Evolutionary conservation across 2,113 vertebrate species (phyloP).

Genomic region (Colistium nudipinnis): DNA sequence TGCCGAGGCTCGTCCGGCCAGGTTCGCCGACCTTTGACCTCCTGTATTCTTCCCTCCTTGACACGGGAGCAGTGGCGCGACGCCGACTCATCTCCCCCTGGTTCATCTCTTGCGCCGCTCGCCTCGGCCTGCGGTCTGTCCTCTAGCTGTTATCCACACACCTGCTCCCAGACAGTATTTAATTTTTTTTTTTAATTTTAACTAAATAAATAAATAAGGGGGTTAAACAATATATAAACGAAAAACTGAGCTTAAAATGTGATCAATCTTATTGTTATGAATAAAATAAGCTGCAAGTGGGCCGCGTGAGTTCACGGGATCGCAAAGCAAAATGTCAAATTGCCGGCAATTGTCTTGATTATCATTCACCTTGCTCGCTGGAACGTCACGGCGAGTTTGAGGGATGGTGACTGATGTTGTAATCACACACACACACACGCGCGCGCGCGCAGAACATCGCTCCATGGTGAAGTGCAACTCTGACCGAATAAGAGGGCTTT

Average conservation of each 20-base stretch:
- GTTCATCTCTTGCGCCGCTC: slow-evolving; percentile 26
- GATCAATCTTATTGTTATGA: not conserved
- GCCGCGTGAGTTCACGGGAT: not conserved
- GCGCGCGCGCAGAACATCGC: slow-evolving; percentile 12
- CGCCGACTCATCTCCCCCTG: slow-evolving; percentile 14
- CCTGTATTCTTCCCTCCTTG: slow-evolving; percentile 32
- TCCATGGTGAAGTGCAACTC: slow-evolving; percentile 24
- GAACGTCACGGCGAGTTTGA: slow-evolving; percentile 42
- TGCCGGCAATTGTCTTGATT: slow-evolving; percentile 46
- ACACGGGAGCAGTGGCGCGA: not conserved
- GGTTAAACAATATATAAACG: not conserved
- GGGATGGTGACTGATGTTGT: slow-evolving; percentile 44
- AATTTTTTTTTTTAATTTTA: no score
- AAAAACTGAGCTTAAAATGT: not conserved
- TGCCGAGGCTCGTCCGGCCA: slow-evolving; percentile 32
- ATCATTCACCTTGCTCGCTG: slow-evolving; percentile 29
- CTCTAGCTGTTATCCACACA: slow-evolving; percentile 28
- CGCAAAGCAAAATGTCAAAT: slow-evolving; percentile 7
- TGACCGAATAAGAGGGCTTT: slow-evolving; percentile 59
- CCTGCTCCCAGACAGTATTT: slow-evolving; percentile 26
- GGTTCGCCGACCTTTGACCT: slow-evolving; percentile 57
- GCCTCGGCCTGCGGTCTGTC: not conserved
- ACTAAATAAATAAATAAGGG: not conserved
- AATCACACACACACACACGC: slow-evolving; percentile 2
- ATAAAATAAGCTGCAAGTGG: not conserved